A percentile compares a stretch with the other conserved stretches of the same genome.
Evolutionary conservation across 2,888 invertebrate species (phyloP).

Genomic region (Mongoloraphidia duomilia): DNA sequence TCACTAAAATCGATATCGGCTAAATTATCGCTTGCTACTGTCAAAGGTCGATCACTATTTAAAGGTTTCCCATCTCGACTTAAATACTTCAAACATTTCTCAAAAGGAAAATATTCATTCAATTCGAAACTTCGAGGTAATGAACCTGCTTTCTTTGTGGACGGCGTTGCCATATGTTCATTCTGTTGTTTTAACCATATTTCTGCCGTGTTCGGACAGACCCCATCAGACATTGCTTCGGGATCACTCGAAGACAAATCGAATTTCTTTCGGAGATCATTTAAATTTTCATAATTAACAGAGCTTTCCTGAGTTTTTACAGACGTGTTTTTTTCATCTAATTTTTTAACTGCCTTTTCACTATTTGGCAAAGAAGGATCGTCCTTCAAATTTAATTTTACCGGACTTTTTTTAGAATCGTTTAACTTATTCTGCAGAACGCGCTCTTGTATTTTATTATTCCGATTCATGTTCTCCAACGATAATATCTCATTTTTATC

Average conservation of each 20-base stretch:
- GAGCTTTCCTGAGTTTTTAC: neutral
- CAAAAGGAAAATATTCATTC: slow-evolving; percentile 35
- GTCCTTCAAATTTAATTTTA: slow-evolving; percentile 3
- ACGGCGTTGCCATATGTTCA: slow-evolving; percentile 49
- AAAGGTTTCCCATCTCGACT: slow-evolving; percentile 46
- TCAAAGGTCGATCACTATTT: slow-evolving; percentile 49
- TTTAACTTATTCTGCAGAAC: neutral
- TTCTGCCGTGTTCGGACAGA: slow-evolving; percentile 38
- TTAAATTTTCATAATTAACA: neutral
- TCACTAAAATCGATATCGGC: slow-evolving; percentile 53
- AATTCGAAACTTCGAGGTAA: slow-evolving; percentile 65
- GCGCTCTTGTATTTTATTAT: neutral
- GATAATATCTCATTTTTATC: too few relatives aligned
- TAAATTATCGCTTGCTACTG: slow-evolving; percentile 54
- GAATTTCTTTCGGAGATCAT: neutral
- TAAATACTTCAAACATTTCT: slow-evolving; percentile 33
- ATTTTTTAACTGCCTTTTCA: neutral
- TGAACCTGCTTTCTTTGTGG: slow-evolving; percentile 58
- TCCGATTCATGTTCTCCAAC: neutral
- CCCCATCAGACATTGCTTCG: slow-evolving; percentile 22
- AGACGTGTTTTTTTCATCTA: neutral
- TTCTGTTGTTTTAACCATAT: slow-evolving; percentile 59
- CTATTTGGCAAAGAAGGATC: neutral
- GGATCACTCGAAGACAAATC: neutral
- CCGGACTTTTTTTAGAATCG: neutral